A percentile compares a stretch with the other conserved stretches of the same genome.
Conservation (phyloP, 1,140 invertebrate genomes). For the Trichomalopsis sarcophagae region DNA sequence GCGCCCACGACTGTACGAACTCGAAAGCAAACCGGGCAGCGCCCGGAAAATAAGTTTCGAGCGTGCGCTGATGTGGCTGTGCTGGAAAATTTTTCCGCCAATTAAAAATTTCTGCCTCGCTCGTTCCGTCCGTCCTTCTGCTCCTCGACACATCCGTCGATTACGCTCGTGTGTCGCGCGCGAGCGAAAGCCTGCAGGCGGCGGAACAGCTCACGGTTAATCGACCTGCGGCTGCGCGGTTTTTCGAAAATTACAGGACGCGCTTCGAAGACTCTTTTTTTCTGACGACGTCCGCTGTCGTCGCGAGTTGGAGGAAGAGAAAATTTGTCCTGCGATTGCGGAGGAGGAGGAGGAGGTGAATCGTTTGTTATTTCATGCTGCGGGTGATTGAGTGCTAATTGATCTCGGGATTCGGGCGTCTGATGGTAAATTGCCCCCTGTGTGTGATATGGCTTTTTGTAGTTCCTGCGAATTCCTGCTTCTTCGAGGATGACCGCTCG, state of each 20-base stretch:
- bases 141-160: not conserved
- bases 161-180: not conserved
- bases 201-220: not conserved
- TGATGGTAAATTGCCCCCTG: not conserved
- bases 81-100: constrained; percentile 9
- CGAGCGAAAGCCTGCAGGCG: not conserved
- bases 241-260: constrained; percentile 37
- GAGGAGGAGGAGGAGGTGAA: not conserved
- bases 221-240: constrained; percentile 7
- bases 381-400: constrained; percentile 41
- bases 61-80: not conserved
- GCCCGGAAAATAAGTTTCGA: not conserved
- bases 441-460: not conserved
- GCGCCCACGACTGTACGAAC: too few species aligned
- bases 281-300: too few species aligned
- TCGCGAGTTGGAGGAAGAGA: not conserved
- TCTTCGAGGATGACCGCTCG: not conserved
- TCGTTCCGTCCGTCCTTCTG: not conserved
- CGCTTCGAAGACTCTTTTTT: not conserved
- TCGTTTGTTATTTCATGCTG: not conserved
- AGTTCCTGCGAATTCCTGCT: not conserved
- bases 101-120: constrained; percentile 42
- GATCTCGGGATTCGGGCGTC: constrained; percentile 1
- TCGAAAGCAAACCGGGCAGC: too few species aligned
- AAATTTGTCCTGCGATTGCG: not conserved